Evolutionary conservation across 1,140 invertebrate species (phyloP).

Genomic region (Wiebesia pumilae): DNA sequence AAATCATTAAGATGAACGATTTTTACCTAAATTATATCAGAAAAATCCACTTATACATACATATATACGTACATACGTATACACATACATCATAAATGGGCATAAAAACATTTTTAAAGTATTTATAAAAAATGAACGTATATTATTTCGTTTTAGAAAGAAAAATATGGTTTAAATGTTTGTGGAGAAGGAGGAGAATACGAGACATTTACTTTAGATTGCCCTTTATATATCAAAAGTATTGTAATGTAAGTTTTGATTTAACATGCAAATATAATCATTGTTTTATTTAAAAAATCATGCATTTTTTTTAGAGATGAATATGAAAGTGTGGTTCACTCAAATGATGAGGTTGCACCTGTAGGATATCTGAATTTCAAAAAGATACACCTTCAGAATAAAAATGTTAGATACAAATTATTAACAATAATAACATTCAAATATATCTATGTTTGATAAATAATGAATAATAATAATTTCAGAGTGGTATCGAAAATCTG

Average conservation of each 20-base stretch:
- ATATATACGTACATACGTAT: not conserved
- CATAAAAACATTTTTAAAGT: not conserved
- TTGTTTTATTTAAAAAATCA: slow-evolving; percentile 50
- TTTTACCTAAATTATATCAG: not conserved
- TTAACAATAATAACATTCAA: slow-evolving; percentile 27
- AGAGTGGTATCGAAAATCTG: slow-evolving; percentile 68
- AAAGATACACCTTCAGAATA: slow-evolving; percentile 85
- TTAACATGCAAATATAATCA: slow-evolving; percentile 22
- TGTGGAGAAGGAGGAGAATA: slow-evolving; percentile 99
- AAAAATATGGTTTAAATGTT: slow-evolving; percentile 96
- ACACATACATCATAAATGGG: not conserved
- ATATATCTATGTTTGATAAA: not conserved
- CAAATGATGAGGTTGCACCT: slow-evolving; percentile 92
- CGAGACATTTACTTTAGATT: slow-evolving; percentile 98
- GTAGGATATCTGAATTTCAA: slow-evolving; percentile 94
- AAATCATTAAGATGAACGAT: not conserved
- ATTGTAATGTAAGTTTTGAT: slow-evolving; percentile 88
- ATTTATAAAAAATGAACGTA: not conserved
- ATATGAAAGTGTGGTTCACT: slow-evolving; percentile 90
- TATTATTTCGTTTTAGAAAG: slow-evolving; percentile 78
- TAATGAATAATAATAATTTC: slow-evolving; percentile 44
- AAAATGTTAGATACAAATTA: slow-evolving; percentile 73
- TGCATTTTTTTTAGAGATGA: slow-evolving; percentile 83
- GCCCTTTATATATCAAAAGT: slow-evolving; percentile 93
- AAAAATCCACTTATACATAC: not conserved